phyloP scores from a whole-genome alignment of 2,113 vertebrate species.

The Perca fluviatilis region DNA sequence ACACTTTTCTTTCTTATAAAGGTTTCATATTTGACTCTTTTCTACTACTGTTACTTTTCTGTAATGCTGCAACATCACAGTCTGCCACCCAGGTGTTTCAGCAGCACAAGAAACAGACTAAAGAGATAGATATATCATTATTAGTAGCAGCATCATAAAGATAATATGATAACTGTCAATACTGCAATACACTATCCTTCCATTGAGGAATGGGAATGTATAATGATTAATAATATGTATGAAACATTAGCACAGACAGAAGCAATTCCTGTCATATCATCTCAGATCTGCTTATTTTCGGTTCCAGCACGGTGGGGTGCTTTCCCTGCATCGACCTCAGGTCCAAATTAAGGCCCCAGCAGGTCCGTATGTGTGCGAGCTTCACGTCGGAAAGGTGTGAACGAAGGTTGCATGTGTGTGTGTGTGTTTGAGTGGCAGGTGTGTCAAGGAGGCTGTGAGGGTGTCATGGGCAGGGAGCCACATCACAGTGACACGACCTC shows the following conservation, averaged over 20 bases:
- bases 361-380: constrained; percentile 62
- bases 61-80: not conserved
- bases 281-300: not conserved
- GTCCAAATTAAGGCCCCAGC: constrained; percentile 79
- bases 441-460: constrained; percentile 56
- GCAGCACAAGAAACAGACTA: too few species aligned
- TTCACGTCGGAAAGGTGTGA: constrained; percentile 52
- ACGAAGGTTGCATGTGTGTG: not conserved
- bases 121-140: too few species aligned
- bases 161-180: not conserved
- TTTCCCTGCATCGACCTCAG: not conserved
- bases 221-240: not conserved
- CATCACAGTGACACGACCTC: constrained; percentile 63
- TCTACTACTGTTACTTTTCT: too few species aligned
- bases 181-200: not conserved
- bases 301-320: not conserved
- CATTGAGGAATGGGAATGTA: not conserved
- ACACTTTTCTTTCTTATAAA: too few species aligned
- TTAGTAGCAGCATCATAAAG: too few species aligned
- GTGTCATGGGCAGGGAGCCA: constrained; percentile 58
- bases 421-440: constrained; percentile 62
- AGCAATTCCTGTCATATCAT: not conserved
- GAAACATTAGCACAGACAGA: not conserved
- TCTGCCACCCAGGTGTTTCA: too few species aligned
- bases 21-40: too few species aligned